These are phyloP conservation scores for Hoplodrina ambigua DNA, from an alignment of 2,888 invertebrate species.

Conservation along the genomic window DNA sequence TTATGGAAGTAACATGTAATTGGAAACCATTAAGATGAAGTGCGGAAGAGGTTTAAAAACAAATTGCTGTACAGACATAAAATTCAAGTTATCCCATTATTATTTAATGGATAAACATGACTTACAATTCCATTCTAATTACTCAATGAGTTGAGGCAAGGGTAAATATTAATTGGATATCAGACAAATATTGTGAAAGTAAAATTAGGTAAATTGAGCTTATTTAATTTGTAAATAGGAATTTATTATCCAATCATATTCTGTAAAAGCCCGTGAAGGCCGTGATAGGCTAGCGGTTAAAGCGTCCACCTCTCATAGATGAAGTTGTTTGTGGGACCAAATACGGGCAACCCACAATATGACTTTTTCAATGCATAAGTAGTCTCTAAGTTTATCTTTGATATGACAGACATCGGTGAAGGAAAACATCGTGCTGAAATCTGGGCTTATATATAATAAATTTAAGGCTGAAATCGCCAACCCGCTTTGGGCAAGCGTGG, in stretches of 20 bases:
- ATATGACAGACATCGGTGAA: no score
- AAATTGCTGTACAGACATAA: slow-evolving; percentile 24
- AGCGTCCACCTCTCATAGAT: no score
- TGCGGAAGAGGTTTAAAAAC: slow-evolving; percentile 45
- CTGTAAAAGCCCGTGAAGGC: no score
- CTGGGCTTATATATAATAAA: no score
- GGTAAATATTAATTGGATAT: slow-evolving; percentile 4
- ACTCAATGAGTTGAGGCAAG: slow-evolving; percentile 13
- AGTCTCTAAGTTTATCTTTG: no score
- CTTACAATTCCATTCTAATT: slow-evolving; percentile 19
- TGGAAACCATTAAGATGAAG: slow-evolving; percentile 47
- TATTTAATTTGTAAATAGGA: neutral
- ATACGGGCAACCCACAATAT: no score
- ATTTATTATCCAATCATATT: neutral
- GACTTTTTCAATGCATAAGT: no score
- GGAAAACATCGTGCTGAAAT: no score
- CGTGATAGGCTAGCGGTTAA: no score
- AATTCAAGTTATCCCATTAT: slow-evolving; percentile 32
- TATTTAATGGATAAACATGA: slow-evolving; percentile 35
- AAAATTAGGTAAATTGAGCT: neutral
- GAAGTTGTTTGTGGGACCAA: no score
- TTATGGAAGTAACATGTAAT: slow-evolving; percentile 29
- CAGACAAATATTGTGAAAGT: slow-evolving; percentile 1
- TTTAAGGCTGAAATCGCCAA: no score
- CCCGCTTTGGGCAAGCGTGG: no score